Evolutionary conservation across 2,888 invertebrate species (phyloP).

Genomic region (Aspidapion aeneum): DNA sequence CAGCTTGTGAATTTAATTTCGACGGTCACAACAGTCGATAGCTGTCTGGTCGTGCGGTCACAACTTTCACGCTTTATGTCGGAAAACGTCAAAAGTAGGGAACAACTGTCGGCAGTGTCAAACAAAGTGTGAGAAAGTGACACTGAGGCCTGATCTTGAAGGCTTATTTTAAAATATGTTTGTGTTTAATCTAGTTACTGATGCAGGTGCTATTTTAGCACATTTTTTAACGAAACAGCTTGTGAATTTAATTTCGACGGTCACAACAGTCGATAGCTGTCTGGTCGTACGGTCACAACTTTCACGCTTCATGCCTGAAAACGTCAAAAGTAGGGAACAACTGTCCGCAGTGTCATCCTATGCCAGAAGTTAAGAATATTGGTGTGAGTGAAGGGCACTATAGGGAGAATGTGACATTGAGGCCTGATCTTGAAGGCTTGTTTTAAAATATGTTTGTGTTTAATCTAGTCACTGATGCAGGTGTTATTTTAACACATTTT

Average conservation of each 20-base stretch:
- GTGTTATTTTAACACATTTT: no score
- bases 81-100: constrained; percentile 32
- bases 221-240: no score
- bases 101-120: constrained; percentile 42
- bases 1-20: no score
- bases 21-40: no score
- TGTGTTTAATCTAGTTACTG: no score
- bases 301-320: no score
- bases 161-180: constrained; percentile 44
- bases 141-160: constrained; percentile 43
- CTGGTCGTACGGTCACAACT: no score
- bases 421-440: constrained; percentile 47
- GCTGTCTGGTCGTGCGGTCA: constrained; percentile 46
- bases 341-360: constrained; percentile 43
- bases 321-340: constrained; percentile 31
- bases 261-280: constrained; percentile 37
- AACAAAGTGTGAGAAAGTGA: constrained; percentile 24
- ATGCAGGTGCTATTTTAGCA: no score
- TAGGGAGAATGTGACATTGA: constrained; percentile 28
- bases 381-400: constrained; percentile 15
- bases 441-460: no score
- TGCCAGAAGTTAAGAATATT: constrained; percentile 30
- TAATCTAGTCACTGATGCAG: no score
- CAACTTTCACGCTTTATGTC: constrained; percentile 40
- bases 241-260: no score